Base-by-base conservation (phyloP, 92 coral and sea anemone genomes). In the Palythoa heliodiscus region DNA sequence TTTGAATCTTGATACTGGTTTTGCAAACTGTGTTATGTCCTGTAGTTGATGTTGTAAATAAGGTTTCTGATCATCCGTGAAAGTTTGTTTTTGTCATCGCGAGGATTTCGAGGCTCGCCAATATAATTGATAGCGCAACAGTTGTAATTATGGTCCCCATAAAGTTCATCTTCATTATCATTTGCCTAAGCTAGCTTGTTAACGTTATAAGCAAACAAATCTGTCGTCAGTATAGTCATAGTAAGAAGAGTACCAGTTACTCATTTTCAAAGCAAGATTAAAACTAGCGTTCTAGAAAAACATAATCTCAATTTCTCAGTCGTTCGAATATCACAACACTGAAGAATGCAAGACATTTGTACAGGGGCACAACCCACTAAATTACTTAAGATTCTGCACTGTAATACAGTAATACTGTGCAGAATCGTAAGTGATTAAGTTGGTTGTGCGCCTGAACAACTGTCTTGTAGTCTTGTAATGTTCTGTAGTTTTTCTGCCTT, bases 1-100 rank as follows among this genome's bases (percentile, higher is more conserved):
- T 29, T 29, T 29, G 35, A 29, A 29, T 0, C 35, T 29, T 29
- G 35, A 29, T 29, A 29, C 1, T 29, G 35, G 1, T 29, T 29
- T 29, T 29, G 35, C 35, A 29, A 29, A 29, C 24, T 5, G 1
- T 7, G 69, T 63, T 63, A 14, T 63, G 1, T 63, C 69, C 69
- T 3, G 69, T n/a, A 63, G 19, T 63, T n/a, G n/a, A n/a, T 63
- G 69, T 63, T 63, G 69, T 63, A 63, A 63, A n/a, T 63, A 63
- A 7, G 69, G 6, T 0, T 11, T 63, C 69, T 63, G 69, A 2
- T 63, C 16, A 63, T 63, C n/a, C n/a, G 19, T 63, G 7, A 63
- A 5, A n/a, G 69, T 63, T 63, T 63, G 20, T 63, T 63, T 63
- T 63, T 20, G 22, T 63, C 24, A 63, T 11, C 69, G 8, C 16